Evolutionary conservation across 2,797 vertebrate species (phyloP), one percentile per base, ranked within the genome.

Genomic region (Sebastes wilsoni): DNA sequence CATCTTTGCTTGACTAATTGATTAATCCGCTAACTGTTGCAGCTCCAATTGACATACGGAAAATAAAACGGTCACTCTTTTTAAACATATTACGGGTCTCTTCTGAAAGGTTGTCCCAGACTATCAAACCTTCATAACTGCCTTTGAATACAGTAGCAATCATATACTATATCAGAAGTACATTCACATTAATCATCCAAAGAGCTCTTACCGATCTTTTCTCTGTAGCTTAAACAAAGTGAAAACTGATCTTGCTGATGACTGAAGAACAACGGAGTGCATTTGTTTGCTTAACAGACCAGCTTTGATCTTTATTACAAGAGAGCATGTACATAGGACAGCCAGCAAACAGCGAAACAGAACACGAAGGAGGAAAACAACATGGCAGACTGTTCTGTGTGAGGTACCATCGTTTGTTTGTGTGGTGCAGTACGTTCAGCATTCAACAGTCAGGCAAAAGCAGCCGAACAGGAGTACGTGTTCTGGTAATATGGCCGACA

Each of bases 391-490:
- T 55, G 1, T 14, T 6, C 36, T 22, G 12, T 49, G 2, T 49
- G 28, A 60, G 25, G 42, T 70, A 13, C 3, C 2, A 0, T 27
- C n/a, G 8, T 64, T 38, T 52, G 2, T 69, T 28, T 65, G 8
- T 30, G 9, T 27, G 34, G 8, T 14, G 65, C 36, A 25, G 11
- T 14, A 65, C 30, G 32, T 36, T 60, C 13, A 64, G 36, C 27
- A 42, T 56, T 38, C 18, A 38, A 27, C 18, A 6, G 14, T 95
- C 91, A 98, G 78, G 89, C 93, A 92, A 99, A 98, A 0, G 97
- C 98, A 66, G 97, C 97, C 88, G 82, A 90, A 86, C 98, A 99
- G 11, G 97, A 92, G 36, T 98, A 99, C 0, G 97, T 96, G 74
- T 94, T 95, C n/a, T 88, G 71, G 69, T 92, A 95, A 68, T 86